Conservation (phyloP, 2,888 invertebrate species). For the Antitype chi region DNA sequence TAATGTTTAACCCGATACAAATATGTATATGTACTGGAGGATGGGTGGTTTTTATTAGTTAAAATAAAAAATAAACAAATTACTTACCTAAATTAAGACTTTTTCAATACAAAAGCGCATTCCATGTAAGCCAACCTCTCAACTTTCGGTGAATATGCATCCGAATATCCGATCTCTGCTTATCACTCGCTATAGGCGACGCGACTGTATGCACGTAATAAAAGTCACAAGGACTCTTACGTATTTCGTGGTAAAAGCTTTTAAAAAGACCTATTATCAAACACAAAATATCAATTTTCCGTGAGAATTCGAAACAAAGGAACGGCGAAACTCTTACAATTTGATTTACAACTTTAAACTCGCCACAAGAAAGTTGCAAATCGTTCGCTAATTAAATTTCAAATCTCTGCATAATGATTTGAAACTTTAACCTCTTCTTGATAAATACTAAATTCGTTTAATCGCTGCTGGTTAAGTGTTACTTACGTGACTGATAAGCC, state of each 20-base stretch:
- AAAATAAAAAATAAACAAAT: too few relatives aligned
- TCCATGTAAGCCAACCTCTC: too few relatives aligned
- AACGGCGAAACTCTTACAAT: slow-evolving; percentile 34
- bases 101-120: too few relatives aligned
- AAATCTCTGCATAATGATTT: slow-evolving; percentile 56
- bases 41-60: too few relatives aligned
- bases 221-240: not conserved
- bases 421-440: slow-evolving; percentile 47
- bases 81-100: too few relatives aligned
- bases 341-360: slow-evolving; percentile 63
- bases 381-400: slow-evolving; percentile 64
- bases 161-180: too few relatives aligned
- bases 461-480: slow-evolving; percentile 13
- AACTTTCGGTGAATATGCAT: too few relatives aligned
- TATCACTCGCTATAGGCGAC: too few relatives aligned
- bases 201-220: not conserved
- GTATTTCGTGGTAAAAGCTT: slow-evolving; percentile 14
- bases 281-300: slow-evolving; percentile 61
- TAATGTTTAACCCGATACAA: too few relatives aligned
- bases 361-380: slow-evolving; percentile 62
- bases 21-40: too few relatives aligned
- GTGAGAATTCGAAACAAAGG: slow-evolving; percentile 50
- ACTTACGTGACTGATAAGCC: slow-evolving; percentile 61
- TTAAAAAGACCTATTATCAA: slow-evolving; percentile 18
- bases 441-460: slow-evolving; percentile 45